A percentile compares a stretch with the other conserved stretches of the same genome.
Conservation (phyloP, 2,113 vertebrate species). For the Oreotrochilus melanogaster region DNA sequence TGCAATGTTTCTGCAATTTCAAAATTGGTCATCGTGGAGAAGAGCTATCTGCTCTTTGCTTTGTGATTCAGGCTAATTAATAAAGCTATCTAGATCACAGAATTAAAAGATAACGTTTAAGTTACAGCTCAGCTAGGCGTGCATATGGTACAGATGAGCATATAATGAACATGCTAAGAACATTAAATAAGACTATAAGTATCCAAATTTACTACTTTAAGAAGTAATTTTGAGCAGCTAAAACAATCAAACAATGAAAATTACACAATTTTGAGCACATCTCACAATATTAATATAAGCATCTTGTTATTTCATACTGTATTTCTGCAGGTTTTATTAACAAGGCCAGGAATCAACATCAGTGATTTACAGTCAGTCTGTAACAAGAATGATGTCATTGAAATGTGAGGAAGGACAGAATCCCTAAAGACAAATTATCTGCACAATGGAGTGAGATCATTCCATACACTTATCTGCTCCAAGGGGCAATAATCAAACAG, state of each 20-base stretch:
- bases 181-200: neutral
- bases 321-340: slow-evolving; percentile 32
- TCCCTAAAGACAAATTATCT: slow-evolving; percentile 63
- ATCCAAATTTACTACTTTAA: neutral
- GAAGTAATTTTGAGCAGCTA: neutral
- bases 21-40: neutral
- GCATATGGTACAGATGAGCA: neutral
- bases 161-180: neutral
- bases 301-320: neutral
- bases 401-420: slow-evolving; percentile 58
- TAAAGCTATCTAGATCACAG: neutral
- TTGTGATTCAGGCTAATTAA: neutral
- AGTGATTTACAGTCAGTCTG: slow-evolving; percentile 45
- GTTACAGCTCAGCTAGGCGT: neutral
- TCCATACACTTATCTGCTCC: slow-evolving; percentile 45
- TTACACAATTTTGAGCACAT: neutral
- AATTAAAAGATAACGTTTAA: neutral
- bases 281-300: neutral
- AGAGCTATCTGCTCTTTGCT: neutral
- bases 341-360: slow-evolving; percentile 17
- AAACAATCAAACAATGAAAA: neutral
- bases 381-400: slow-evolving; percentile 60
- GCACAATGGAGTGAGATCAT: slow-evolving; percentile 75
- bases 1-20: neutral
- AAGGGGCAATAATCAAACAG: slow-evolving; percentile 42